Base-by-base conservation (phyloP, 2,797 vertebrate species). In the Heterohyrax brucei region DNA sequence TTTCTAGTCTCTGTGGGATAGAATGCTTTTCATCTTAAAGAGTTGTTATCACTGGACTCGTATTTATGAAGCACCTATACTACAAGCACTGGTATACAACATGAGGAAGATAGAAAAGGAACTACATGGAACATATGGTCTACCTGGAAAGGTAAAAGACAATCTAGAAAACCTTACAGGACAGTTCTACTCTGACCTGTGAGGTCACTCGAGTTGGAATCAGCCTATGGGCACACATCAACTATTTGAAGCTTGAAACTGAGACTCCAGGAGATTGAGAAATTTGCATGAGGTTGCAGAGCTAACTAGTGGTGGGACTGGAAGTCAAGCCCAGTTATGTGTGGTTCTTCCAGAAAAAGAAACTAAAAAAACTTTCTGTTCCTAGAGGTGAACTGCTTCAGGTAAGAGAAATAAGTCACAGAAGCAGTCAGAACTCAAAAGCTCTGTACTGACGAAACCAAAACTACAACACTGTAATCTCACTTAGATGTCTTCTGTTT, bases 381-480 rank as follows among this genome's bases (percentile, higher is more conserved):
- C 44, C 33, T 46, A 16, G 24, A 28, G 61, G 56, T 39, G 76
- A 85, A 82, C 3, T 62, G 1, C 19, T 1, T 16, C 0, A 39
- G 50, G 26, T 80, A 62, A 64, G 9, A 79, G 39, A 78, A 28
- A 48, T 0, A 13, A 66, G 21, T 30, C 1, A 33, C 1, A 33
- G 39, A 48, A 30, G 26, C 10, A 3, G 7, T 56, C 33, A 87
- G 62, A 9, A 33, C 26, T 1, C 39, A 50, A 78, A 61, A 21
- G 0, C 1, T 79, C 26, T 39, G 7, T 1, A 0, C 56, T 5
- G 14, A 21, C 18, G 10, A 24, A 72, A 3, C 61, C 59, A 5
- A 72, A 22, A 18, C 5, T 28, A 2, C 2, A 5, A 19, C 19
- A 7, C 68, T n/a, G 22, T 64, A 28, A 7, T 19, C 33, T 12